phyloP scores from a whole-genome alignment of 2,888 invertebrate genomes.

The Machimus rusticus region DNA sequence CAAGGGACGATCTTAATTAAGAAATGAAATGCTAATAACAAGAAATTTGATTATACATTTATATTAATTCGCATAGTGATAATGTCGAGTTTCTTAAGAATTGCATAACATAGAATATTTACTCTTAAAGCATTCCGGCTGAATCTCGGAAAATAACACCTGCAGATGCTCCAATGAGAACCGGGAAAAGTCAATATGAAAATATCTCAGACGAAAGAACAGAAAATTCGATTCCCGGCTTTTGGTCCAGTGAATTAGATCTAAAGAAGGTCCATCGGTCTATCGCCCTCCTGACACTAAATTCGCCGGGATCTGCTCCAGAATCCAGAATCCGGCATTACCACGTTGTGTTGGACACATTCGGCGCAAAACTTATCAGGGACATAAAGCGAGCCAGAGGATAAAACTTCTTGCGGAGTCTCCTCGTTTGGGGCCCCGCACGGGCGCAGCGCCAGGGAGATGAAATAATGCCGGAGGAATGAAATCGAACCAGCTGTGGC shows the following conservation, averaged over 20 bases:
- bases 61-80: too few species aligned
- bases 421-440: not conserved
- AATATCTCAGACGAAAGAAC: not conserved
- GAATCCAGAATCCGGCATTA: not conserved
- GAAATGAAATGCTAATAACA: too few species aligned
- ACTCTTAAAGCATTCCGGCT: not conserved
- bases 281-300: constrained; percentile 14
- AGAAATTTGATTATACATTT: too few species aligned
- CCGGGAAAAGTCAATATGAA: not conserved
- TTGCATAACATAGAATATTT: not conserved
- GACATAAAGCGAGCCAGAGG: constrained; percentile 8
- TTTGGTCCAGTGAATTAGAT: not conserved
- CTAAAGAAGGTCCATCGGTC: not conserved
- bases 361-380: constrained; percentile 29
- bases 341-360: constrained; percentile 22
- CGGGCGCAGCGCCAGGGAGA: not conserved
- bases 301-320: not conserved
- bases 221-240: not conserved
- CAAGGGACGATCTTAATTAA: too few species aligned
- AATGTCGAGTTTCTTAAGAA: not conserved
- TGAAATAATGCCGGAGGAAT: constrained; percentile 21
- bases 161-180: not conserved
- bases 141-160: not conserved
- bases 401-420: constrained; percentile 7
- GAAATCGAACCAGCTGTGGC: constrained; percentile 32